Evolutionary conservation across 1,140 invertebrate species (phyloP).

Genomic region (Dufourea novaeangliae): DNA sequence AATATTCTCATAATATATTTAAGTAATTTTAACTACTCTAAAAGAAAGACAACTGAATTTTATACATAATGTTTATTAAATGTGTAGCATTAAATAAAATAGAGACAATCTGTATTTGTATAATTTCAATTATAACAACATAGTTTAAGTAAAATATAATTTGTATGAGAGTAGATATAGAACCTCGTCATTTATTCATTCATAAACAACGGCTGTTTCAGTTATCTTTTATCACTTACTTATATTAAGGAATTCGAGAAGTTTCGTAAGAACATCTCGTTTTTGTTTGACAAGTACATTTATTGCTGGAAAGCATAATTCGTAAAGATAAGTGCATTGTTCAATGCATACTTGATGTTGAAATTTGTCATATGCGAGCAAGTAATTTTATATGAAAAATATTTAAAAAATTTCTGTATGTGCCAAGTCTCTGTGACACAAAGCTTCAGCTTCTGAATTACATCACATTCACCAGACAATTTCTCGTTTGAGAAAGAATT

Average conservation of each 20-base stretch:
- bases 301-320: constrained; percentile 52
- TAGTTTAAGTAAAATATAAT: constrained; percentile 68
- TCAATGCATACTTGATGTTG: constrained; percentile 45
- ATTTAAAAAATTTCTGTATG: constrained; percentile 19
- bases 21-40: background rate
- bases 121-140: constrained; percentile 69
- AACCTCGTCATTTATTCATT: constrained; percentile 43
- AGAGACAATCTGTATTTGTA: constrained; percentile 69
- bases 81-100: constrained; percentile 70
- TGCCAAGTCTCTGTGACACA: background rate
- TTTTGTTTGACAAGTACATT: constrained; percentile 51
- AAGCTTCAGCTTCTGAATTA: background rate
- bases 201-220: constrained; percentile 37
- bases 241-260: constrained; percentile 47
- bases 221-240: constrained; percentile 51
- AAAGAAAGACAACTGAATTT: constrained; percentile 19
- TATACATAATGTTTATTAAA: constrained; percentile 62
- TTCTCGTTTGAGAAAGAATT: background rate
- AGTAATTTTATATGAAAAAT: constrained; percentile 41
- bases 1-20: background rate
- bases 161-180: constrained; percentile 58
- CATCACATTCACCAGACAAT: constrained; percentile 9
- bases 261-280: constrained; percentile 39
- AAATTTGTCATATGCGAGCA: constrained; percentile 49
- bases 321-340: constrained; percentile 29